These are phyloP conservation scores for Semotilus atromaculatus DNA, from an alignment of 2,797 vertebrate species.

Conservation along the genomic window DNA sequence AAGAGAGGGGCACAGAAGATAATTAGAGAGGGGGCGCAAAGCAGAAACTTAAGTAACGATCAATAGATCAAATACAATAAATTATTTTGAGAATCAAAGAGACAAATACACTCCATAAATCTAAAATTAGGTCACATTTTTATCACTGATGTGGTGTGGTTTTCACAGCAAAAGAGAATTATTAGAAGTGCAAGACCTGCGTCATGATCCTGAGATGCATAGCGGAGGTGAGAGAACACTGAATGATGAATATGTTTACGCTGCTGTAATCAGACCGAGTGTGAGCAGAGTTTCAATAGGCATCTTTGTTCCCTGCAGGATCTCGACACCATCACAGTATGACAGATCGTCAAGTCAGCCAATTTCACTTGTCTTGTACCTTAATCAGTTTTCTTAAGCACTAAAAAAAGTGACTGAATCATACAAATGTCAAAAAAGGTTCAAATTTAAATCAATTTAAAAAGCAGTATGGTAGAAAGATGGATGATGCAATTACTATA, in stretches of 20 bases:
- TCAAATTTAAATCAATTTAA: not conserved
- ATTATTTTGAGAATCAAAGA: not conserved
- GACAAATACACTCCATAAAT: not conserved
- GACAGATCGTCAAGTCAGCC: not conserved
- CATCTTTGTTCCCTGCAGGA: constrained; percentile 29
- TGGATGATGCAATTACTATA: not conserved
- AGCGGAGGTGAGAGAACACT: constrained; percentile 20
- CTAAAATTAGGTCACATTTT: constrained; percentile 13
- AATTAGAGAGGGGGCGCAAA: not conserved
- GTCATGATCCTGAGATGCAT: not conserved
- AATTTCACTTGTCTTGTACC: constrained; percentile 22
- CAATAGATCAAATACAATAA: constrained; percentile 5
- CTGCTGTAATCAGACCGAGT: constrained; percentile 24
- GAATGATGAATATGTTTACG: constrained; percentile 48
- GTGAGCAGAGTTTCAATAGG: constrained; percentile 31
- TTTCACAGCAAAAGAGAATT: constrained; percentile 35
- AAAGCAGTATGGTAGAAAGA: constrained; percentile 6
- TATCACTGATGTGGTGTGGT: not conserved
- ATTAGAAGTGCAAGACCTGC: not conserved
- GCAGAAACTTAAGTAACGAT: not conserved
- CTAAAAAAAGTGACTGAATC: not conserved
- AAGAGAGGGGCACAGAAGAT: not conserved
- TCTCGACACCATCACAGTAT: constrained; percentile 16
- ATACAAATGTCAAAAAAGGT: not conserved
- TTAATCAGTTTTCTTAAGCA: constrained; percentile 12